These are phyloP conservation scores for Seira musarum DNA, from an alignment of 2,888 invertebrate species.

Conservation along the genomic window DNA sequence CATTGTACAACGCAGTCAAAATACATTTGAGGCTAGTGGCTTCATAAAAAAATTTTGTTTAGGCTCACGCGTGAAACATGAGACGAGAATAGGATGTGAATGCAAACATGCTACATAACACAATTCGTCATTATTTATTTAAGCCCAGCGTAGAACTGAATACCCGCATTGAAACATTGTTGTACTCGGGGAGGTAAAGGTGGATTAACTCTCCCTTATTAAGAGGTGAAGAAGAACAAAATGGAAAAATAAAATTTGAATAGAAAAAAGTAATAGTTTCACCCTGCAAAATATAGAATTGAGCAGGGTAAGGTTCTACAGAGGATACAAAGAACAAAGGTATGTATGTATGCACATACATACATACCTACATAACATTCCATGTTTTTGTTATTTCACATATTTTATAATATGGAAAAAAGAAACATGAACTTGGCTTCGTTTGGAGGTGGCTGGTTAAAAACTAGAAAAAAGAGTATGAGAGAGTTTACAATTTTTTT, in stretches of 20 bases:
- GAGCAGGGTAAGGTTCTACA: background rate
- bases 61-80: background rate
- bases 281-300: background rate
- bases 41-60: background rate
- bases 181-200: background rate
- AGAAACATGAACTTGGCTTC: background rate
- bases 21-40: background rate
- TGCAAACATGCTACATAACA: background rate
- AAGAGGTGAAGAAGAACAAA: background rate
- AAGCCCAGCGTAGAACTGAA: background rate
- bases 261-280: background rate
- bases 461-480: background rate
- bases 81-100: background rate
- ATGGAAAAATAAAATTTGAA: background rate
- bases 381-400: background rate
- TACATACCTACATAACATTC: background rate
- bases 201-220: background rate
- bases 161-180: background rate
- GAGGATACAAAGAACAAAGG: too few relatives aligned
- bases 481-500: background rate
- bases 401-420: background rate
- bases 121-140: background rate
- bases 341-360: conserved; percentile 8
- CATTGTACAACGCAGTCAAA: background rate
- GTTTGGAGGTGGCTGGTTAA: background rate